Conservation (phyloP, 2,113 vertebrate genomes). For the Caranx ignobilis region DNA sequence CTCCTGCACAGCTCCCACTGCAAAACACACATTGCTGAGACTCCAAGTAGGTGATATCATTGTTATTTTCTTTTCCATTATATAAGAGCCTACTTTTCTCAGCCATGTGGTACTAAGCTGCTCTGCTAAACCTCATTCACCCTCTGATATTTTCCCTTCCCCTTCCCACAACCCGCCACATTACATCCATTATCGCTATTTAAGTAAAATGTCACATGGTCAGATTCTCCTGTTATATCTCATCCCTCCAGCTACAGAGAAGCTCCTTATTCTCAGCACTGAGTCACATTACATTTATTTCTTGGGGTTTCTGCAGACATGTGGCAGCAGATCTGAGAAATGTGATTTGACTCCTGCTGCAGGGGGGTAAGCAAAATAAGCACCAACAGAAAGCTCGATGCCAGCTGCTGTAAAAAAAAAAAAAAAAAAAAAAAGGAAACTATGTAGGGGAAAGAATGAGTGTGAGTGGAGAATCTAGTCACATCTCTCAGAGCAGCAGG, state of each 20-base stretch:
- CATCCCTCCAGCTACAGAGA: constrained; percentile 25
- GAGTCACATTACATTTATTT: constrained; percentile 43
- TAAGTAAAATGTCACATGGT: constrained; percentile 27
- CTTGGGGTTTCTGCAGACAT: constrained; percentile 28
- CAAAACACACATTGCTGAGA: background rate
- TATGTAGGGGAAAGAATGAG: background rate
- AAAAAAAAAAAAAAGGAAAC: background rate
- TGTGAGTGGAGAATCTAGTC: background rate
- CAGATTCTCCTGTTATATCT: constrained; percentile 22
- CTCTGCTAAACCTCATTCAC: background rate
- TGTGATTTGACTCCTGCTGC: constrained; percentile 56
- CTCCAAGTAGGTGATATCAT: background rate
- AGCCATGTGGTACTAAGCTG: background rate
- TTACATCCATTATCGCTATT: constrained; percentile 16
- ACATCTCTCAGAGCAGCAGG: background rate
- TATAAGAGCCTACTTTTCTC: background rate
- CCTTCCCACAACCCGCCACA: background rate
- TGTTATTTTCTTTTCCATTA: background rate
- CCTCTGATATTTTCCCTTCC: background rate
- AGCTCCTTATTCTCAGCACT: constrained; percentile 48
- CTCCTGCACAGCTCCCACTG: background rate
- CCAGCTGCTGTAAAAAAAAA: constrained; percentile 23
- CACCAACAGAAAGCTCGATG: background rate
- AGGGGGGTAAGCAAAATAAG: constrained; percentile 23
- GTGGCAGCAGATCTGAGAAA: constrained; percentile 45